Evolutionary conservation across 2,113 vertebrate species (phyloP), one percentile per base, ranked within the genome.

Genomic region (Machaerirhynchus nigripectus): DNA sequence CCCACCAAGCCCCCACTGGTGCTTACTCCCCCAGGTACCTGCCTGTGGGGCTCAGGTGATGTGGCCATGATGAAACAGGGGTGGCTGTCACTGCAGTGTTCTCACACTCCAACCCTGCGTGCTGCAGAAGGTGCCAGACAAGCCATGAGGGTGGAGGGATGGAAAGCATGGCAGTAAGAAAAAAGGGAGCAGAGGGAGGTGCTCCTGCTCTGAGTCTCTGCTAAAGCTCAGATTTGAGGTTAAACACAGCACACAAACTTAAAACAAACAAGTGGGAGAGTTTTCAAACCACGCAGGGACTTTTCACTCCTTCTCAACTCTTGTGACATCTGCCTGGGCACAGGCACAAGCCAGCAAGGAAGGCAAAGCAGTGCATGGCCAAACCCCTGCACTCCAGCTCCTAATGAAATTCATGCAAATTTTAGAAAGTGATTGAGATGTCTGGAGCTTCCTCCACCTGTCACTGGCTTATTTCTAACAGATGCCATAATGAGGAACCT

Each of bases 401-500:
- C 75, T 88, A 64, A 90, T 63, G 65, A 89, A 76, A 87, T 57
- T 39, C 23, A 89, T 47, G 55, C 7, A 31, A 71, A 88, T 80
- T 83, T 89, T 59, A 93, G 52, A 78, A 89, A 85, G 59, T 0
- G 0, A 87, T 61, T 47, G 73, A 90, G 60, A 90, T 81, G 63
- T 73, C 70, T 78, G 56, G 56, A 90, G 53, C 52, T 95, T 97
- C 80, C 63, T 92, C 79, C 21, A 37, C 89, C 77, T 78, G 74
- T 71, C 81, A 52, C 80, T 89, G 76, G 80, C 57, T 89, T 95
- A 70, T 74, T 93, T 95, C 93, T 89, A 92, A 78, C 2, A 2
- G 84, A 78, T 91, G n/a, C 46, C 23, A 1, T 91, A 92, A 96
- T 91, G 78, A 81, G 90, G 59, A 17, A 30, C 84, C 74, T 92